Conservation (phyloP, 2,113 vertebrate species). For the Hipposideros armiger region DNA sequence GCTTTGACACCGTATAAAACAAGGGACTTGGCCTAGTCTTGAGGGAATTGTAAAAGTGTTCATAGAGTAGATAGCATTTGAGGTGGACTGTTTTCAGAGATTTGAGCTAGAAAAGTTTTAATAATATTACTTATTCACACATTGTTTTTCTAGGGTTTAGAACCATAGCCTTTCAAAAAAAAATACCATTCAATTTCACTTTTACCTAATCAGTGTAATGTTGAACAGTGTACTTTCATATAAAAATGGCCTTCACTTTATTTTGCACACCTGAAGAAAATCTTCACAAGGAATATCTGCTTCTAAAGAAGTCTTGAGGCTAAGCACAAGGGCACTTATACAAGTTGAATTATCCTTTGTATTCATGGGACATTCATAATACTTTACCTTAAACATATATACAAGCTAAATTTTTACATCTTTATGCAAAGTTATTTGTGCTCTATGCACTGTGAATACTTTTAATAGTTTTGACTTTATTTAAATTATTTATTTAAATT, state of each 20-base stretch:
- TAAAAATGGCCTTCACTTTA: neutral
- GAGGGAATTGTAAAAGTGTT: neutral
- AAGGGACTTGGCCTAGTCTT: neutral
- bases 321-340: neutral
- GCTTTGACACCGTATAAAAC: neutral
- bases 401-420: neutral
- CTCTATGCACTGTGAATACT: neutral
- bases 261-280: neutral
- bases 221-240: neutral
- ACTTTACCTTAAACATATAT: neutral
- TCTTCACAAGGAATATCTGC: neutral
- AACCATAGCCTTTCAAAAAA: neutral
- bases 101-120: neutral
- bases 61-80: neutral
- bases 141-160: neutral
- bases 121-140: neutral
- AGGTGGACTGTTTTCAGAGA: neutral
- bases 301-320: neutral
- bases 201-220: neutral
- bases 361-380: neutral
- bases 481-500: neutral
- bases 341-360: neutral
- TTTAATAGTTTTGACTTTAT: conserved; percentile 16
- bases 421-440: conserved; percentile 14
- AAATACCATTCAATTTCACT: neutral